A percentile compares a stretch with the other conserved stretches of the same genome.
phyloP scores from a whole-genome alignment of 2,797 vertebrate genomes.

The Poecilia picta region DNA sequence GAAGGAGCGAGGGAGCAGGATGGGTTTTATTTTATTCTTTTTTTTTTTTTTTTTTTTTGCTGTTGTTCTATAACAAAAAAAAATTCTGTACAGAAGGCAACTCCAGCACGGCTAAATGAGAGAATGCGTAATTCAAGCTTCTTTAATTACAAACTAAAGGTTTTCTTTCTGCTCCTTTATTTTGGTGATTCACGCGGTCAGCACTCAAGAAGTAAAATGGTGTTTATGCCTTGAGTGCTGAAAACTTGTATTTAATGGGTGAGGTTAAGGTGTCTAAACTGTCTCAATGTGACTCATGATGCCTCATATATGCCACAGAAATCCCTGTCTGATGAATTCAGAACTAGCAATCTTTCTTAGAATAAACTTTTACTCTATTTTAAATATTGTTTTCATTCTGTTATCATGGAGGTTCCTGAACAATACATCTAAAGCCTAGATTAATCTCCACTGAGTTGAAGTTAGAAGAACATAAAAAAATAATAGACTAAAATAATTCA shows the following conservation, averaged over 20 bases:
- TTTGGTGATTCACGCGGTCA: constrained; percentile 45
- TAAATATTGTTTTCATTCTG: constrained; percentile 13
- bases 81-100: constrained; percentile 57
- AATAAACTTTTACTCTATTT: constrained; percentile 29
- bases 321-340: constrained; percentile 8
- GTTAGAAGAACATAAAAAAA: not conserved
- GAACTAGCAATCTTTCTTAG: constrained; percentile 6
- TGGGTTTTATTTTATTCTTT: constrained; percentile 74
- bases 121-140: constrained; percentile 54
- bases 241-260: constrained; percentile 26
- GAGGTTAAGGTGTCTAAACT: constrained; percentile 36
- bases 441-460: not conserved
- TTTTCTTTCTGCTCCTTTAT: constrained; percentile 31
- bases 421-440: not conserved
- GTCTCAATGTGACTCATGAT: constrained; percentile 18
- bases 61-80: constrained; percentile 72
- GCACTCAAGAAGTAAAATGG: constrained; percentile 25
- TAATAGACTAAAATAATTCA: not conserved
- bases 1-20: constrained; percentile 35
- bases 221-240: constrained; percentile 21
- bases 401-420: constrained; percentile 26
- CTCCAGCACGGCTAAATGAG: constrained; percentile 44
- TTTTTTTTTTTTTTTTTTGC: constrained; percentile 75
- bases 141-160: constrained; percentile 64
- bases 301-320: constrained; percentile 22